Conservation (phyloP, 2,797 vertebrate species). For the Sarcophilus harrisii region DNA sequence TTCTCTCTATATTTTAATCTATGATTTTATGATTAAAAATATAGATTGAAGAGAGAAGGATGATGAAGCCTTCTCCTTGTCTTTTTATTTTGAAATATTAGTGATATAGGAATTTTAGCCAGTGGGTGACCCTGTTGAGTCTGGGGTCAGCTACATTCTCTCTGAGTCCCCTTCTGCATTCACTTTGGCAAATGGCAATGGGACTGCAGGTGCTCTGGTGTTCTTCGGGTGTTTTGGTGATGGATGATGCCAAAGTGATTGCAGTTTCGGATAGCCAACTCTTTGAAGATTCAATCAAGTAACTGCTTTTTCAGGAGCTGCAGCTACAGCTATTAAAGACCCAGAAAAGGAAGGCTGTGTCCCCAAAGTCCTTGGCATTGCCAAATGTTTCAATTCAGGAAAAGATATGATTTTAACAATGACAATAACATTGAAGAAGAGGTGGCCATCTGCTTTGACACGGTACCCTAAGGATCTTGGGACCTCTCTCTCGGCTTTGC, state of each 20-base stretch:
- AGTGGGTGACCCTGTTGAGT: neutral
- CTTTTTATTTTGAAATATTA: neutral
- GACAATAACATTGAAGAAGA: neutral
- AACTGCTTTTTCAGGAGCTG: neutral
- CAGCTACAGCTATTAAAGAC: neutral
- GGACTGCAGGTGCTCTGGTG: neutral
- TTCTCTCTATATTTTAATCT: neutral
- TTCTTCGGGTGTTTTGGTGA: neutral
- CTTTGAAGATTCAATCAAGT: neutral
- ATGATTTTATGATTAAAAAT: neutral
- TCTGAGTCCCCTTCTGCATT: neutral
- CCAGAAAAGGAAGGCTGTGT: neutral
- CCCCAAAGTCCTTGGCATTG: neutral
- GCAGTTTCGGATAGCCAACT: neutral
- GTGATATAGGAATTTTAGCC: neutral
- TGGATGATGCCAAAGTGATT: neutral
- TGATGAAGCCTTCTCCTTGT: neutral
- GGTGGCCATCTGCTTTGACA: neutral
- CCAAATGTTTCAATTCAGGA: neutral
- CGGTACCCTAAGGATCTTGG: neutral
- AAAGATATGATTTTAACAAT: neutral
- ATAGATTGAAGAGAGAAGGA: neutral
- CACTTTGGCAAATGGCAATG: neutral
- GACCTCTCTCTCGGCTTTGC: neutral
- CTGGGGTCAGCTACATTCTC: neutral